Evolutionary conservation across 2,113 vertebrate genomes (phyloP), one percentile per base, ranked within the genome.

Genomic region (Lagopus leucura): DNA sequence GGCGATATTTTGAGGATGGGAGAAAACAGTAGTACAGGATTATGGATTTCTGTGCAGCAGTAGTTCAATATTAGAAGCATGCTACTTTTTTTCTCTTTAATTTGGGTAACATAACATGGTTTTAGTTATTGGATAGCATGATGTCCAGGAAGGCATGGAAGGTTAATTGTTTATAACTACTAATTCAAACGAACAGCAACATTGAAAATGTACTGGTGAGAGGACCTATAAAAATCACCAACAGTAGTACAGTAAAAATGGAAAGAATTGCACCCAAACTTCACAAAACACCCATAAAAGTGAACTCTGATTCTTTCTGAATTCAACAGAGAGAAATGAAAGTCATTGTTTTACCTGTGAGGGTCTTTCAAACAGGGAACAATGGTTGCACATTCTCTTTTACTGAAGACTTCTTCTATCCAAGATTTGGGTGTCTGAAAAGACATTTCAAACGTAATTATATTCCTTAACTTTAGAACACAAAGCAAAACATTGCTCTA

Each of bases 361-460:
- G 97, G 95, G 92, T 99, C 98, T 95, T 98, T 98, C 48, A 98
- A 98, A 78, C 95, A 98, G 48, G 98, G 98, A 90, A 99, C 98
- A 81, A 99, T 98, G 95, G 98, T 98, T 76, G 97, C 97, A 97
- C 99, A 99, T 92, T 99, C 99, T 97, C 99, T 98, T 97, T 98
- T 99, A 96, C 84, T 97, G 95, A 99, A 99, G 61, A 97, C 98
- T n/a, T 97, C 98, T 97, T 99, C 99, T 1, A 99, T 99, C 99
- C 99, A 99, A 82, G 98, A 98, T 95, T 97, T 99, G 52, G 98
- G 95, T 27, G 97, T 96, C 98, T 99, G 93, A 89, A 98, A 94
- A 92, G 75, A 97, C 66, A 97, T 95, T 94, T 83, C n/a, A 93
- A 82, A 80, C 6, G 6, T 45, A 54, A 70, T 74, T 91, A 43